Evolutionary conservation across 30 jellyfish, hydroid and myxozoan genomes (phyloP).

Genomic region (Cassiopea andromeda): DNA sequence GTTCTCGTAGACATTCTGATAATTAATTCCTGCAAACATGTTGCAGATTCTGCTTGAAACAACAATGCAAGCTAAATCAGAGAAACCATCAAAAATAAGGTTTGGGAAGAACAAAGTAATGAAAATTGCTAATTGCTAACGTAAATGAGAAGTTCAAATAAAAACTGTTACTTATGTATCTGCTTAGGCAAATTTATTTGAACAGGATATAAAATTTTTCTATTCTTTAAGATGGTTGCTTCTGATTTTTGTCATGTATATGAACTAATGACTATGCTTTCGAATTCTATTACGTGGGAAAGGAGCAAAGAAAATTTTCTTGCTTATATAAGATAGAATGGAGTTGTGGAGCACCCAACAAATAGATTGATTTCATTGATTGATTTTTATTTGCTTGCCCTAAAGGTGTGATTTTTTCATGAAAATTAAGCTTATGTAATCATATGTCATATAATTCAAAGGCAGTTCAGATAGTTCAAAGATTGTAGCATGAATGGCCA

Average conservation of each 20-base stretch:
- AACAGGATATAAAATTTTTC: neutral
- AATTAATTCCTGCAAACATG: conserved; percentile 22
- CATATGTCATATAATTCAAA: neutral
- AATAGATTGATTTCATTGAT: neutral
- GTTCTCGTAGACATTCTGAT: conserved; percentile 24
- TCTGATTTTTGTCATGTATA: neutral
- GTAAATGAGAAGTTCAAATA: neutral
- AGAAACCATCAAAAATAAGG: conserved; percentile 12
- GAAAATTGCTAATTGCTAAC: neutral
- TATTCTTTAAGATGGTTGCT: neutral
- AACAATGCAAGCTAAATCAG: neutral
- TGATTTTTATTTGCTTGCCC: neutral
- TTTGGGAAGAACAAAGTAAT: conserved; percentile 12
- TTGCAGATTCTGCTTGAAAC: neutral
- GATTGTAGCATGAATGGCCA: conserved; percentile 3
- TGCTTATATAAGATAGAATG: neutral
- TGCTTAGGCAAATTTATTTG: neutral
- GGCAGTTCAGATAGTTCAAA: neutral
- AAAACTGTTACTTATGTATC: neutral
- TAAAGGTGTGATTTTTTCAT: neutral
- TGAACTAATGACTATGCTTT: neutral
- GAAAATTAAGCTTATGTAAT: neutral
- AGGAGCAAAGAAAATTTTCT: neutral
- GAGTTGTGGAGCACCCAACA: neutral
- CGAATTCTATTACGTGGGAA: neutral